Percentiles rank a stretch among this genome's conserved stretches.
phyloP scores from a whole-genome alignment of 2,113 vertebrate species.

The Thamnophis sirtalis region DNA sequence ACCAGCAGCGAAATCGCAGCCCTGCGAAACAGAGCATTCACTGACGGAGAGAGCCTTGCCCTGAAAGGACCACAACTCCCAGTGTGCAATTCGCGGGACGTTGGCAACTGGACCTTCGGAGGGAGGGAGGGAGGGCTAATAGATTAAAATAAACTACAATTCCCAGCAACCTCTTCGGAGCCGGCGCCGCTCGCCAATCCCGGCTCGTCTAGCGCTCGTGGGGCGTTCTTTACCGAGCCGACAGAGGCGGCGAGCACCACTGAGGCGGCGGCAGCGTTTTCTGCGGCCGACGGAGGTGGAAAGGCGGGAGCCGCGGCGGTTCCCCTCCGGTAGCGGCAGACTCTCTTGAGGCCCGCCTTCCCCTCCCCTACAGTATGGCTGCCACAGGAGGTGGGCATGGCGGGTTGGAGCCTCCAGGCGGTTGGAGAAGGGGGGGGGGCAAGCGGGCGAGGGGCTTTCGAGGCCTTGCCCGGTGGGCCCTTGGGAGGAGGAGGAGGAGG shows the following conservation, averaged over 20 bases:
- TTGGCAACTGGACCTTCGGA: fast-evolving
- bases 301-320: slow-evolving; percentile 45
- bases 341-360: slow-evolving; percentile 56
- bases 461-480: not conserved
- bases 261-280: slow-evolving; percentile 16
- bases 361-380: slow-evolving; percentile 84
- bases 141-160: slow-evolving; percentile 30
- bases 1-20: not conserved
- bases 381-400: slow-evolving; percentile 90
- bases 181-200: not conserved
- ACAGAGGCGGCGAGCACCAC: slow-evolving; percentile 5
- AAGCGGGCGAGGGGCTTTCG: not conserved
- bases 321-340: slow-evolving; percentile 53
- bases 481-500: not conserved
- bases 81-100: fast-evolving
- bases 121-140: fast-evolving
- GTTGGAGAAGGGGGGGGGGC: not conserved
- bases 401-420: not conserved
- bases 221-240: not conserved
- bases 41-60: not conserved
- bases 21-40: not conserved
- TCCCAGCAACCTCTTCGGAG: slow-evolving; percentile 25
- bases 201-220: slow-evolving; percentile 33
- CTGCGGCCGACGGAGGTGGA: slow-evolving; percentile 43
- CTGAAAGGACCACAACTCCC: slow-evolving; percentile 32